Conservation (phyloP, 1,140 invertebrate genomes). For the Bombus fervidus region DNA sequence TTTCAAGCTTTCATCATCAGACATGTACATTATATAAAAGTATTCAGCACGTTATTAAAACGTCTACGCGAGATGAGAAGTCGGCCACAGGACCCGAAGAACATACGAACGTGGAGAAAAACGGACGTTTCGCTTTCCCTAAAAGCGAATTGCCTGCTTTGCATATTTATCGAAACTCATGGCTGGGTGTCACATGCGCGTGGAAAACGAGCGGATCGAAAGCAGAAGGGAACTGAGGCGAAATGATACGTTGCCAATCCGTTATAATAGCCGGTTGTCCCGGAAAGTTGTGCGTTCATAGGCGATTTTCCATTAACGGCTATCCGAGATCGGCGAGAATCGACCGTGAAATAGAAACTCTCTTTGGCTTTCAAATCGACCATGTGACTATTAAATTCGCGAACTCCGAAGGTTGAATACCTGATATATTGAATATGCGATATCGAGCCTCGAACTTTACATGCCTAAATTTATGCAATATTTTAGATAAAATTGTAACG, state of each 20-base stretch:
- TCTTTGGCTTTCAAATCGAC: background rate
- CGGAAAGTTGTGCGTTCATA: background rate
- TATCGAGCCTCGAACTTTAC: background rate
- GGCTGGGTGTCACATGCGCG: background rate
- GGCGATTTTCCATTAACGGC: background rate
- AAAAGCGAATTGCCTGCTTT: slow-evolving; percentile 14
- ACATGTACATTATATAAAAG: background rate
- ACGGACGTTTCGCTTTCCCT: background rate
- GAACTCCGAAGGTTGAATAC: background rate
- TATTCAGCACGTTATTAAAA: slow-evolving; percentile 55
- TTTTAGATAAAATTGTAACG: too few relatives aligned
- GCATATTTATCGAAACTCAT: slow-evolving; percentile 20
- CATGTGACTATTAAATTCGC: background rate
- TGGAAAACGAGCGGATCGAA: background rate
- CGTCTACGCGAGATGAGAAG: background rate
- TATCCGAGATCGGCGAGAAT: background rate
- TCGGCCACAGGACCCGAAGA: background rate
- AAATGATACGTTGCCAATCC: background rate
- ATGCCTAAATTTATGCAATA: background rate
- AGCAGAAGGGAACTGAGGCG: background rate
- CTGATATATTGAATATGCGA: background rate
- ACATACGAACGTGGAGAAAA: background rate
- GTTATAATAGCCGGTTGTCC: background rate
- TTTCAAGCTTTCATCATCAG: background rate
- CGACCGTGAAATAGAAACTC: background rate